Base-by-base conservation (phyloP, 1,140 invertebrate genomes). In the Galleria mellonella region DNA sequence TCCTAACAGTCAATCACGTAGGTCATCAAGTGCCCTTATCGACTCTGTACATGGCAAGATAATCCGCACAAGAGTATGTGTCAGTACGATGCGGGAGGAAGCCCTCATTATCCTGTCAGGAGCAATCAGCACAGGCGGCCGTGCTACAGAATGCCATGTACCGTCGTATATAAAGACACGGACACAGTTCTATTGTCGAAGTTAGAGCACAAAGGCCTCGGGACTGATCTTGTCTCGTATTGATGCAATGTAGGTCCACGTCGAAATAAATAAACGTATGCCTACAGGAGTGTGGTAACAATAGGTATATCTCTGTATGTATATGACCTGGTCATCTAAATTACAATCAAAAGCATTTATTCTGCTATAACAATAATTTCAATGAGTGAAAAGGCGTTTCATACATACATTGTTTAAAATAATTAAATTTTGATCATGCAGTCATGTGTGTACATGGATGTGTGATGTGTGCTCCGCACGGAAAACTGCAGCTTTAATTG, bases 31-130 rank as follows among this genome's bases (percentile, higher is more conserved):
- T 58, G 73, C 74, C 68, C 71, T 76, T 74, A 67, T 23, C 49
- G 32, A 14, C 39, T 54, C 38, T 51, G 55, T 62, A 43, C 54
- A 51, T 48, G 55, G 57, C 54, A 60, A 55, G 56, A 57, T 73
- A 71, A 76, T 78, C 63, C 58, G 57, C 54, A 52, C 51, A 62
- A 72, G 51, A 55, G 64, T 66, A 66, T 72, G 59, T 72, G 62
- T 64, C 48, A 57, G 58, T 39, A 51, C 69, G 62, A 75, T 77
- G 66, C 76, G 79, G 73, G 76, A 83, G 79, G 79, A 83, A 77
- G 68, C 62, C 40, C 61, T 68, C 76, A 81, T 83, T 83, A 83
- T 82, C 75, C 57, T 81, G 79, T 83, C 79, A 78, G 63, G 69
- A 55, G 55, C 79, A 84, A 84, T 84, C 79, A 78, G 69, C 51